phyloP scores from a whole-genome alignment of 2,888 invertebrate species.

The Troides aeacus region DNA sequence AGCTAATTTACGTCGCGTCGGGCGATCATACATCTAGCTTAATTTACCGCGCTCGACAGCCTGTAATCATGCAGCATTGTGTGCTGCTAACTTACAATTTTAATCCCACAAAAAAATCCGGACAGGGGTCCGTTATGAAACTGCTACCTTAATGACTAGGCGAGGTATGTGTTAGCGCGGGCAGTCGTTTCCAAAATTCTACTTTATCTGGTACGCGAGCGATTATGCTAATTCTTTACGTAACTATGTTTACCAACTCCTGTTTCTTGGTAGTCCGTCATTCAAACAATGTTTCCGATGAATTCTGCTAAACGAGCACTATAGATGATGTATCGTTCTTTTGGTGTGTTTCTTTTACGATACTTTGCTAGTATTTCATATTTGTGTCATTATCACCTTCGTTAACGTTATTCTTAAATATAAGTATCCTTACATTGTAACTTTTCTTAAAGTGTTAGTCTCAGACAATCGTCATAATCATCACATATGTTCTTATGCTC shows the following conservation, averaged over 20 bases:
- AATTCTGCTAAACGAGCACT: too few relatives aligned
- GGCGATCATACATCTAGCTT: constrained; percentile 13
- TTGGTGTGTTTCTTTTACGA: too few relatives aligned
- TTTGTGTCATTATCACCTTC: too few relatives aligned
- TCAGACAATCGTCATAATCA: too few relatives aligned
- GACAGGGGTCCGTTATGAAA: constrained; percentile 32
- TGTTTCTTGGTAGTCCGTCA: constrained; percentile 10
- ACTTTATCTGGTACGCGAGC: constrained; percentile 13
- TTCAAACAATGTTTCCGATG: too few relatives aligned
- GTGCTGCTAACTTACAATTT: constrained; percentile 35
- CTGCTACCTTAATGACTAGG: constrained; percentile 32
- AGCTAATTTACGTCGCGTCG: background rate
- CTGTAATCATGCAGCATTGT: constrained; percentile 36
- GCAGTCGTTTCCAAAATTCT: background rate
- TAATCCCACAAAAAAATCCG: constrained; percentile 34
- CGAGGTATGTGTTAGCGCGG: background rate
- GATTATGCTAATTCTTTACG: constrained; percentile 14
- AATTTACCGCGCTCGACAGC: constrained; percentile 30
- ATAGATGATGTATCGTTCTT: too few relatives aligned
- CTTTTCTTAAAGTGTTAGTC: too few relatives aligned
- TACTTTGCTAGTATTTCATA: too few relatives aligned
- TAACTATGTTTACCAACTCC: background rate
- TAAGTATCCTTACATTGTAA: too few relatives aligned
- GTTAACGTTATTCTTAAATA: too few relatives aligned
- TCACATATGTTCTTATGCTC: too few relatives aligned